Percentiles rank a stretch among this genome's conserved stretches.
phyloP scores from a whole-genome alignment of 2,888 invertebrate genomes.

The Nomada flava region DNA sequence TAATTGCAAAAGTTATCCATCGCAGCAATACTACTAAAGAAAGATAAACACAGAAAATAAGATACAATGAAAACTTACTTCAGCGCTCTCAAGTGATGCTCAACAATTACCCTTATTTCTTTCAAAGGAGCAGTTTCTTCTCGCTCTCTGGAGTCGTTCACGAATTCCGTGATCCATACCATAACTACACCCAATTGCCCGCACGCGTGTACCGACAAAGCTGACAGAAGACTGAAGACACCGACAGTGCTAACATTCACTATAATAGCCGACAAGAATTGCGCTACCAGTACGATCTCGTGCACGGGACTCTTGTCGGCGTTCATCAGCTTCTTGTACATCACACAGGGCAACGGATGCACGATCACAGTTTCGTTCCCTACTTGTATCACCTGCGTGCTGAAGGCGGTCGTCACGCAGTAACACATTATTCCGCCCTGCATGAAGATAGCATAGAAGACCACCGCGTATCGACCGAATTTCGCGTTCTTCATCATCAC shows the following conservation, averaged over 20 bases:
- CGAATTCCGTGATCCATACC: conserved; percentile 52
- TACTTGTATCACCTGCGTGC: not conserved
- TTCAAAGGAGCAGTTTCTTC: not conserved
- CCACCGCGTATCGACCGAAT: conserved; percentile 63
- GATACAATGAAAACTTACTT: conserved; percentile 30
- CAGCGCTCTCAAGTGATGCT: conserved; percentile 60
- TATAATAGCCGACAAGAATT: conserved; percentile 33
- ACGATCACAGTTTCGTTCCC: conserved; percentile 57
- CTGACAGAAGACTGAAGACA: conserved; percentile 55
- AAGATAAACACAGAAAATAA: not conserved
- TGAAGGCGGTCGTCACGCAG: not conserved
- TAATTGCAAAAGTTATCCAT: not conserved
- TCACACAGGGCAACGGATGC: conserved; percentile 55
- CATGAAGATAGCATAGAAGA: conserved; percentile 53
- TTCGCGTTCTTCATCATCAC: conserved; percentile 70
- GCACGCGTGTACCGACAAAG: conserved; percentile 69
- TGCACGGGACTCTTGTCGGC: conserved; percentile 56
- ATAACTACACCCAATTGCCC: conserved; percentile 68
- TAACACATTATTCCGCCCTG: conserved; percentile 50
- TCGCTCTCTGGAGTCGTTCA: conserved; percentile 4
- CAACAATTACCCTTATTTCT: conserved; percentile 52
- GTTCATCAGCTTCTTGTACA: conserved; percentile 51
- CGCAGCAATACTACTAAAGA: too few species aligned
- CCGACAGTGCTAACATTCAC: conserved; percentile 54
- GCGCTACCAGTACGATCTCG: conserved; percentile 50